Evolutionary conservation across 2,888 invertebrate species (phyloP).

Genomic region (Aporophyla lueneburgensis): DNA sequence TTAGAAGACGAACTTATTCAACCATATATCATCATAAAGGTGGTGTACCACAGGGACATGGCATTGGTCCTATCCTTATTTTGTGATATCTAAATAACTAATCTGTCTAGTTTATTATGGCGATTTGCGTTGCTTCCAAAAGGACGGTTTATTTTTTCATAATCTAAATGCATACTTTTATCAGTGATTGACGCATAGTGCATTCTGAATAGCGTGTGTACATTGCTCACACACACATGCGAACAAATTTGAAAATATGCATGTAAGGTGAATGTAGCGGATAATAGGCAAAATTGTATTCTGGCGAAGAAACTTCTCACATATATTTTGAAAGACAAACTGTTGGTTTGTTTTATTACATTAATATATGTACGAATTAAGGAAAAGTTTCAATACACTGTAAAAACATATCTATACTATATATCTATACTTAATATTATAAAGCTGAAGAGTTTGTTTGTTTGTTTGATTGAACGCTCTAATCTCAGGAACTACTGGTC

Average conservation of each 20-base stretch:
- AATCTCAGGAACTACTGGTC: too few species aligned
- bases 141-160: background rate
- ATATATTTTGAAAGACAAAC: background rate
- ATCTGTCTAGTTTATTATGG: background rate
- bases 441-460: too few species aligned
- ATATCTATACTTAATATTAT: too few species aligned
- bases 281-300: conserved; percentile 9
- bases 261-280: background rate
- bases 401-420: too few species aligned
- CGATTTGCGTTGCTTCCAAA: background rate
- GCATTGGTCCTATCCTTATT: conserved; percentile 1
- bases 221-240: too few species aligned
- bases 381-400: background rate
- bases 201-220: background rate
- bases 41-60: conserved; percentile 12
- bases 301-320: background rate
- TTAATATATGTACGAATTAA: background rate
- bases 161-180: conserved; percentile 2
- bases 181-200: background rate
- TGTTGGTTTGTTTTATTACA: conserved; percentile 1
- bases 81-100: background rate
- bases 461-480: too few species aligned
- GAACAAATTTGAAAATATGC: background rate
- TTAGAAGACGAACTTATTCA: background rate
- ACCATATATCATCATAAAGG: background rate